Base-by-base conservation (phyloP, 2,888 invertebrate species). In the Mythimna albipuncta region DNA sequence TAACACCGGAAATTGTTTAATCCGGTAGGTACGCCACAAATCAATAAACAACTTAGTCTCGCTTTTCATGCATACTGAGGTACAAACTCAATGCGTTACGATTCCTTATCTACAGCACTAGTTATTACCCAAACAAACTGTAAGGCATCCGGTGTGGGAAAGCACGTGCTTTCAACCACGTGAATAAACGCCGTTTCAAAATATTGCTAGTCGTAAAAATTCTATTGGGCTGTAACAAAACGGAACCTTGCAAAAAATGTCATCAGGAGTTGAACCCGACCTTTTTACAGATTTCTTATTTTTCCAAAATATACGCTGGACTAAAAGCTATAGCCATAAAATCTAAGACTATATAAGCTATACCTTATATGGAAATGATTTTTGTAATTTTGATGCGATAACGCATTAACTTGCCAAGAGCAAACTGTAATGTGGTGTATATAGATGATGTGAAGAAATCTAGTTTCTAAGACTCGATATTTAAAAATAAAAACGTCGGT, bases 131-230 rank as follows among this genome's bases (percentile, higher is more conserved):
- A 90, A 89, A 90, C 89, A 90, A 85, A 74, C 68, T 72, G 68
- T 58, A 65, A 76, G 58, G 78, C 85, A 82, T 88, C 89, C 89
- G 88, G 86, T 81, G 50, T 50, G 72, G 55, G 16, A 64, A 64
- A 81, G 74, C 90, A 89, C 90, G 89, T 89, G 90, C 79, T 79
- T n/a, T 35, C 26, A 63, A 76, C 62, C 86, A 88, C 85, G 88
- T 89, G 87, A 85, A 84, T 58, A 75, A 62, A 68, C 64, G 78
- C 80, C 75, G 83, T 87, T 89, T 89, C 87, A 86, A 90, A 89
- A 89, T 89, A 89, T 87, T 84, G 81, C 80, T 77, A 88, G 82
- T 89, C 90, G 89, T 90, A 88, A 89, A 89, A 89, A 88, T 79
- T 74, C 64, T 78, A 72, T 69, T 69, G 69, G 72, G 32, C 50